Evolutionary conservation across 2,113 vertebrate species (phyloP), one percentile per base, ranked within the genome.

Genomic region (Lipophrys pholis): DNA sequence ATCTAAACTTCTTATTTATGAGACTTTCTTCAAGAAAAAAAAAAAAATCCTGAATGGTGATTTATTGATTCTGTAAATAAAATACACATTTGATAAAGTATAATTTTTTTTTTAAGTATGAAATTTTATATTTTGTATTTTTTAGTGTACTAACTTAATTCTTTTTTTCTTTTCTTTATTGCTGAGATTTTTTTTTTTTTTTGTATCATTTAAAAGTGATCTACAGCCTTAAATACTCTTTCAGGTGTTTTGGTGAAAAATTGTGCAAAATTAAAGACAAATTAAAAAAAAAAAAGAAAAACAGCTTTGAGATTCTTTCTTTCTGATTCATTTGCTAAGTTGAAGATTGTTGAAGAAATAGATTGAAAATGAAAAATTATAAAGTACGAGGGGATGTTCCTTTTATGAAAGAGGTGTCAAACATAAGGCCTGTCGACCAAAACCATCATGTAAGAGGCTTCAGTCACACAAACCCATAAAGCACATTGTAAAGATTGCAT

Each of bases 91-190:
- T 91, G 80, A 90, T 91, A 83, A 90, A 83, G 80, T 90, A 83
- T 90, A 78, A 78, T 89, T 89, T 93, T 91, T 30, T 90, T 91
- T 90, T 82, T 76, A 82, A 90, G 69, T 84, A 89, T 91, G 86
- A 89, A 85, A 90, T 91, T 90, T 92, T 91, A 90, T 91, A 93
- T 92, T 93, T 94, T 93, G 76, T 93, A 93, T 90, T 89, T 86
- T 86, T 66, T 91, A 91, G 89, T 77, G 45, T 84, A 93, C 93
- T 94, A 94, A 94, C 90, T 94, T 94, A 93, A 94, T 89, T 90
- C 69, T 76, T 76, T 80, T 61, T 80, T 80, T 82, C 11, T 78
- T 61, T 30, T 85, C 61, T 81, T 61, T 78, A 77, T 87, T 85
- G 81, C 77, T 84, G 73, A 83, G 69, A 73, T 80, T 86, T 68